Evolutionary conservation across 2,888 invertebrate species (phyloP).

Genomic region (Epistrophe eligans): DNA sequence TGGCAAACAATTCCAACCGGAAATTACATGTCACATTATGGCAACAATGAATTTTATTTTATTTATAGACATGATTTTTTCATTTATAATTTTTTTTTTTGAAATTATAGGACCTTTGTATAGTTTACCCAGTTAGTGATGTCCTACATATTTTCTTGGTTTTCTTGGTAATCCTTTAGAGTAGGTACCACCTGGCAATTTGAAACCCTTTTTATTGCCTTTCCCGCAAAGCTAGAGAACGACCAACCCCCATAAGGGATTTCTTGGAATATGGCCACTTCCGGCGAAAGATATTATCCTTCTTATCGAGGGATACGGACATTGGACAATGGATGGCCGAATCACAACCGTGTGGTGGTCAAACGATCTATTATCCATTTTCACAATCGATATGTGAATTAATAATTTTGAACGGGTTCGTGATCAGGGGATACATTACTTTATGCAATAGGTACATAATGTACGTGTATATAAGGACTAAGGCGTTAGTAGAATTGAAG

Average conservation of each 20-base stretch:
- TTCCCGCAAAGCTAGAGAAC: not conserved
- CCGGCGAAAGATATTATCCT: constrained; percentile 6
- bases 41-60: constrained; percentile 32
- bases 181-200: constrained; percentile 23
- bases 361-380: constrained; percentile 57
- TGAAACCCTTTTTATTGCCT: constrained; percentile 28
- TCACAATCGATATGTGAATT: constrained; percentile 66
- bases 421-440: constrained; percentile 13
- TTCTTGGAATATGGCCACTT: constrained; percentile 38
- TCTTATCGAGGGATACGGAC: constrained; percentile 5
- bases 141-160: constrained; percentile 10
- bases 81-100: not conserved
- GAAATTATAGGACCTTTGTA: constrained; percentile 1
- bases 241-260: constrained; percentile 10
- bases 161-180: constrained; percentile 15
- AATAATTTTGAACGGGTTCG: constrained; percentile 68
- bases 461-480: too few relatives aligned
- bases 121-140: not conserved
- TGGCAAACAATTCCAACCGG: constrained; percentile 38
- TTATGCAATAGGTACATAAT: not conserved
- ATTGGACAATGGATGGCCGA: constrained; percentile 50
- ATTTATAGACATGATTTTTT: constrained; percentile 18
- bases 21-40: constrained; percentile 46
- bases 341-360: constrained; percentile 44
- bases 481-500: not conserved